Percentiles rank a stretch among this genome's conserved stretches.
Conservation (phyloP, 2,888 invertebrate species). For the Cryptocheilus praepositus region DNA sequence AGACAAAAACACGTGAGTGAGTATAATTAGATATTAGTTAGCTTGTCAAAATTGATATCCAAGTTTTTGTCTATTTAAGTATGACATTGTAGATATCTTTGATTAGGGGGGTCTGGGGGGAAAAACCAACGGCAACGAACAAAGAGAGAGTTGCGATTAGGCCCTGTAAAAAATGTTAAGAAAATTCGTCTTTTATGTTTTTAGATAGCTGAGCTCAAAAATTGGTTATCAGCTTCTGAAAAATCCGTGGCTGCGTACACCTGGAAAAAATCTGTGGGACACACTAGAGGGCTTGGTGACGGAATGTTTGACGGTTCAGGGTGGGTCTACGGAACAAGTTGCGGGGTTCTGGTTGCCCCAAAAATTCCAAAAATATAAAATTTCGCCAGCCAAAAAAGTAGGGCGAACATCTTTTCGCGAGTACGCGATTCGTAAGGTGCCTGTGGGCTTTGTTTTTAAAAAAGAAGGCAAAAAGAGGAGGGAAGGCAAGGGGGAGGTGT, state of each 20-base stretch:
- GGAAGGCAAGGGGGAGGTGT: slow-evolving; percentile 35
- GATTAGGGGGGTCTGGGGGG: slow-evolving; percentile 27
- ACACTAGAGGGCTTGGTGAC: slow-evolving; percentile 44
- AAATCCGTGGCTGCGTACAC: slow-evolving; percentile 73
- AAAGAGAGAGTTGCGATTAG: slow-evolving; percentile 57
- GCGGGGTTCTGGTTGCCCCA: slow-evolving; percentile 52
- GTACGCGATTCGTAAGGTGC: slow-evolving; percentile 25
- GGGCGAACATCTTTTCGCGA: slow-evolving; percentile 55
- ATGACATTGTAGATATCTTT: slow-evolving; percentile 2
- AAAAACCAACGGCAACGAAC: slow-evolving; percentile 55
- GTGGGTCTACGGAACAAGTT: background rate
- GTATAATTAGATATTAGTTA: slow-evolving; percentile 66
- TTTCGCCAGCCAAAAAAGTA: slow-evolving; percentile 72
- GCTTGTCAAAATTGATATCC: slow-evolving; percentile 60
- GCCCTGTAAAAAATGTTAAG: slow-evolving; percentile 64
- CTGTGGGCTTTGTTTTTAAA: slow-evolving; percentile 20
- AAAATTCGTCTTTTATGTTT: slow-evolving; percentile 39
- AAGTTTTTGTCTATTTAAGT: slow-evolving; percentile 46
- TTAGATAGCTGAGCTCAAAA: slow-evolving; percentile 70
- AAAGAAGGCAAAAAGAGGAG: slow-evolving; percentile 42
- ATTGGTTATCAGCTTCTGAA: slow-evolving; percentile 72
- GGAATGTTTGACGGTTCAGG: background rate
- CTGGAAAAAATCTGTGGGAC: slow-evolving; percentile 69
- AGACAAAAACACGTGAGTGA: slow-evolving; percentile 72
- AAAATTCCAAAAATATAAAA: slow-evolving; percentile 75